Evolutionary conservation across 2,888 invertebrate genomes (phyloP).

Genomic region (Drosophila nr. fundita): DNA sequence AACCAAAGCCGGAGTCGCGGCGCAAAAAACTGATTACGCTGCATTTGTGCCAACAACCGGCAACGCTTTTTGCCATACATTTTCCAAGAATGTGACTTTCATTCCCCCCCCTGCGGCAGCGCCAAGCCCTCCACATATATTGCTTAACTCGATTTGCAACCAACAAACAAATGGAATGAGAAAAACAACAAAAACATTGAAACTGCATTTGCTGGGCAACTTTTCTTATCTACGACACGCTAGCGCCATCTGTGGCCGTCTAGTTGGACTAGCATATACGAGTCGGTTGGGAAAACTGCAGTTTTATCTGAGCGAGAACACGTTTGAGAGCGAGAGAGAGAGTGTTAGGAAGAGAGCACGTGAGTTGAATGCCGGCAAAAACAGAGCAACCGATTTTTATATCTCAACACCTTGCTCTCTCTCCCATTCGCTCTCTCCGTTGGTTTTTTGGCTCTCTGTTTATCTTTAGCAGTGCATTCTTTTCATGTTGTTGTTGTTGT

Average conservation of each 20-base stretch:
- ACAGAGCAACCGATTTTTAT: constrained; percentile 32
- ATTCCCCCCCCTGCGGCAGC: constrained; percentile 1
- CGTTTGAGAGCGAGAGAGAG: not conserved
- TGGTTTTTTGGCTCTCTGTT: constrained; percentile 58
- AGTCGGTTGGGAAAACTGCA: constrained; percentile 44
- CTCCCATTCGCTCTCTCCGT: constrained; percentile 2
- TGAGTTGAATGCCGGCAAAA: constrained; percentile 58
- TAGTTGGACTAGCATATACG: constrained; percentile 43
- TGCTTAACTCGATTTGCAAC: constrained; percentile 26
- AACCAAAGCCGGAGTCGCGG: constrained; percentile 17
- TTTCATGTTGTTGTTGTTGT: constrained; percentile 39
- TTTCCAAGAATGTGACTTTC: constrained; percentile 63
- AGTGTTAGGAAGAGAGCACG: not conserved
- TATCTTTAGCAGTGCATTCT: constrained; percentile 63
- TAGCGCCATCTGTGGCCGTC: constrained; percentile 63
- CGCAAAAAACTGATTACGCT: constrained; percentile 73
- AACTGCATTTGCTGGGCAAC: constrained; percentile 38
- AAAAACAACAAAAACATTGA: constrained; percentile 13
- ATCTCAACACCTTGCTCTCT: constrained; percentile 27
- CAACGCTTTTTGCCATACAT: constrained; percentile 61
- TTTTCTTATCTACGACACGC: constrained; percentile 38
- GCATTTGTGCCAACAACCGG: constrained; percentile 71
- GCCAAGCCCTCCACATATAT: not conserved
- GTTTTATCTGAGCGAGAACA: constrained; percentile 42
- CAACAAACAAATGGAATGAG: constrained; percentile 26